These are phyloP conservation scores for Eugnorisma glareosa DNA, from an alignment of 2,888 invertebrate species.

Conservation along the genomic window DNA sequence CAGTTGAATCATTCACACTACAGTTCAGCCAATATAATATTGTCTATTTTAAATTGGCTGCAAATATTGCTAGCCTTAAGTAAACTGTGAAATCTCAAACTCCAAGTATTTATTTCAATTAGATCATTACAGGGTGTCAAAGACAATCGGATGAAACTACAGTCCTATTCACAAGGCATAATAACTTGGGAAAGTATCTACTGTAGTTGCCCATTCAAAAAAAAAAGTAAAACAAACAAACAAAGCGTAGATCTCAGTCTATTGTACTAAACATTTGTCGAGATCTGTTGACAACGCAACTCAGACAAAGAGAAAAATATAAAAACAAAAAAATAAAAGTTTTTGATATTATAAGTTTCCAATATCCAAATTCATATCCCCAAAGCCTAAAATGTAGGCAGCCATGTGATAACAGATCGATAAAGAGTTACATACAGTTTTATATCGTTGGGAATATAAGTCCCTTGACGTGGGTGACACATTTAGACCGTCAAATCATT, in stretches of 20 bases:
- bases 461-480: conserved; percentile 54
- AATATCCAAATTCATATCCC: conserved; percentile 49
- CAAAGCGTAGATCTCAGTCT: too few species aligned
- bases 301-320: background rate
- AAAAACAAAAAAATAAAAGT: conserved; percentile 14
- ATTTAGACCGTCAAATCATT: conserved; percentile 30
- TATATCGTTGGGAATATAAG: conserved; percentile 38
- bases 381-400: conserved; percentile 33
- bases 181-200: background rate
- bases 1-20: background rate
- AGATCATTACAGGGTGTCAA: too few species aligned
- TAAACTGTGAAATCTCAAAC: background rate
- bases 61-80: too few species aligned
- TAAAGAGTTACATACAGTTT: conserved; percentile 55
- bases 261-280: background rate
- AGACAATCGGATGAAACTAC: background rate
- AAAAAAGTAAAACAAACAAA: too few species aligned
- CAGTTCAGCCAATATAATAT: background rate
- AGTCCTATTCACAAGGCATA: background rate
- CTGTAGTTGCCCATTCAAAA: background rate
- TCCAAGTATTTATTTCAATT: too few species aligned
- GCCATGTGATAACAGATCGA: conserved; percentile 48
- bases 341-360: conserved; percentile 45
- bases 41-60: too few species aligned
- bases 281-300: background rate